A percentile compares a stretch with the other conserved stretches of the same genome.
Evolutionary conservation across 2,888 invertebrate species (phyloP).

Genomic region (Oeneis ivallda): DNA sequence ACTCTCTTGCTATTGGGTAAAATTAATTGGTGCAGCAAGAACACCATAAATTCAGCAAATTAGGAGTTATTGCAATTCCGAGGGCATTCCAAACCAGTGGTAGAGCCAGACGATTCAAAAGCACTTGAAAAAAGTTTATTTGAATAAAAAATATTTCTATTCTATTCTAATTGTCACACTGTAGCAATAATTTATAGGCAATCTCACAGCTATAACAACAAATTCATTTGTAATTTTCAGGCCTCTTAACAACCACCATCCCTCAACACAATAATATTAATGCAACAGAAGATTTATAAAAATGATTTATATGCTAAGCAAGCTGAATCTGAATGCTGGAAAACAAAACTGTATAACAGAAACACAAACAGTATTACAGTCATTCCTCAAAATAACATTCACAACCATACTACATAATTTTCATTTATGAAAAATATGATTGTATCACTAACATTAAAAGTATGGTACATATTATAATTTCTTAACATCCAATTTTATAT

Average conservation of each 20-base stretch:
- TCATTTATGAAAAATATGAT: constrained; percentile 21
- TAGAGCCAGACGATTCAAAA: no score
- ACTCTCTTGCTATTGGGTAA: no score
- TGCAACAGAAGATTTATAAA: background rate
- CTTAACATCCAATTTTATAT: background rate
- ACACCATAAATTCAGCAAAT: no score
- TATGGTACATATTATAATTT: constrained; percentile 9
- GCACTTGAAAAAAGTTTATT: no score
- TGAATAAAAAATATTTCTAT: no score
- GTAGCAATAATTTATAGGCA: no score
- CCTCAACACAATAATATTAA: background rate
- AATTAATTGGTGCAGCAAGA: no score
- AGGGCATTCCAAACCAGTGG: no score
- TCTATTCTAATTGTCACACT: no score
- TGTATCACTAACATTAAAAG: constrained; percentile 15
- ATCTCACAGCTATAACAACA: no score
- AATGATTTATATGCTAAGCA: background rate
- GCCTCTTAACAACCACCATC: background rate
- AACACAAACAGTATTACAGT: background rate
- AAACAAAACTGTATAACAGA: background rate
- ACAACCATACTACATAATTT: constrained; percentile 31
- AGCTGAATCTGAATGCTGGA: background rate
- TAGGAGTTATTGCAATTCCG: no score
- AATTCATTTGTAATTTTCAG: background rate
- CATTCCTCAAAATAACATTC: constrained; percentile 27